These are phyloP conservation scores for Nomada flava DNA, from an alignment of 2,888 invertebrate species.

Conservation along the genomic window DNA sequence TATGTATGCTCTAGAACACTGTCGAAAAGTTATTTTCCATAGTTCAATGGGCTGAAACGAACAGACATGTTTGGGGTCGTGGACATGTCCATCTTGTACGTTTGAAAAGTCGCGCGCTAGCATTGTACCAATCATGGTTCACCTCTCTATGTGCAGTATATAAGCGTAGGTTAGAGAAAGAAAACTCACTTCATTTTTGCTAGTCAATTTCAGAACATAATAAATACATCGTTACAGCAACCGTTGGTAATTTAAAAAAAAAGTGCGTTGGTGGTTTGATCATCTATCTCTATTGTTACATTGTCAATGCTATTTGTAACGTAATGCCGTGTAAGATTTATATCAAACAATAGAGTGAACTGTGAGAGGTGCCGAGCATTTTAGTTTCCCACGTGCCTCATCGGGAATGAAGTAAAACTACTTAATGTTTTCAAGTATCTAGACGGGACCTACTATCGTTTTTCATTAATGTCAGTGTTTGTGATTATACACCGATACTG, in stretches of 20 bases:
- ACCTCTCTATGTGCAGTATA: conserved; percentile 23
- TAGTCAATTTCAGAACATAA: conserved; percentile 52
- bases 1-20: too few relatives aligned
- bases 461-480: conserved; percentile 17
- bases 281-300: conserved; percentile 49
- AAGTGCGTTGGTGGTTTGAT: conserved; percentile 37
- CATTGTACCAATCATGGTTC: background rate
- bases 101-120: too few relatives aligned
- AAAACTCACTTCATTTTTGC: conserved; percentile 28
- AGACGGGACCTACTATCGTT: conserved; percentile 26
- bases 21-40: too few relatives aligned
- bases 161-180: conserved; percentile 20
- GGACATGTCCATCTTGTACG: too few relatives aligned
- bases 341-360: conserved; percentile 31
- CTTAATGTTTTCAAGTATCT: conserved; percentile 33
- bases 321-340: conserved; percentile 40
- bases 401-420: conserved; percentile 40
- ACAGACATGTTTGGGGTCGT: too few relatives aligned
- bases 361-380: conserved; percentile 31
- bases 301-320: conserved; percentile 44
- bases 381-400: conserved; percentile 50
- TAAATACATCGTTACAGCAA: conserved; percentile 33
- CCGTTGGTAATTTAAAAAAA: conserved; percentile 51
- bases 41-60: too few relatives aligned
- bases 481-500: conserved; percentile 27